Conservation (phyloP, 1,140 invertebrate species). For the Homarus americanus region DNA sequence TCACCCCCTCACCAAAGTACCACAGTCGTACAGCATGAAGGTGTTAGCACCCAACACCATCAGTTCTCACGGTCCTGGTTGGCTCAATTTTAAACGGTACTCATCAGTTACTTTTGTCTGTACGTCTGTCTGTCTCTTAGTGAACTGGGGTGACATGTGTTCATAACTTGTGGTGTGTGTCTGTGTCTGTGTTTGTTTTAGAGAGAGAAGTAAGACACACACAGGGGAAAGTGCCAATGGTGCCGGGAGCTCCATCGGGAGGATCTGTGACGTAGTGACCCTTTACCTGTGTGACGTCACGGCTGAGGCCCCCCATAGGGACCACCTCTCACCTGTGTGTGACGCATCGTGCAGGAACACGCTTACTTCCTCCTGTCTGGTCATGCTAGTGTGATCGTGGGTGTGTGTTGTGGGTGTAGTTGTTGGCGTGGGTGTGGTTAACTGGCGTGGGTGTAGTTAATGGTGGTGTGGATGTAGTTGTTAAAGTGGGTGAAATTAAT, state of each 20-base stretch:
- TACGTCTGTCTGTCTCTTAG: too few species aligned
- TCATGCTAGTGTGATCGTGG: too few species aligned
- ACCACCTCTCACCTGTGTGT: too few species aligned
- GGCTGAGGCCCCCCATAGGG: neutral
- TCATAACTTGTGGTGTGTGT: neutral
- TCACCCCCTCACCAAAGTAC: slow-evolving; percentile 1
- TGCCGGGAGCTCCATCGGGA: neutral
- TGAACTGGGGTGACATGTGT: too few species aligned
- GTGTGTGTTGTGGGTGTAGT: too few species aligned
- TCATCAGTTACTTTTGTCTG: neutral
- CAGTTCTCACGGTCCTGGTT: neutral
- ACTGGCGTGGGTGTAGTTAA: too few species aligned
- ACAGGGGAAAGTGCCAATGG: neutral
- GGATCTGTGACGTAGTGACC: neutral
- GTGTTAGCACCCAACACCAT: neutral
- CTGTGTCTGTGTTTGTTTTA: too few species aligned
- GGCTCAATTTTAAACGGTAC: neutral
- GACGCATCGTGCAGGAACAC: too few species aligned
- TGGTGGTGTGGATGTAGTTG: too few species aligned
- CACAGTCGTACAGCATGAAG: neutral
- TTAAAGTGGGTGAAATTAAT: too few species aligned
- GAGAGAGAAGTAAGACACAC: neutral
- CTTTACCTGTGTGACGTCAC: neutral
- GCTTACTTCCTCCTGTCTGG: too few species aligned
- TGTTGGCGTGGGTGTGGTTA: too few species aligned